phyloP scores from a whole-genome alignment of 2,113 vertebrate genomes.

The Eolophus roseicapilla region DNA sequence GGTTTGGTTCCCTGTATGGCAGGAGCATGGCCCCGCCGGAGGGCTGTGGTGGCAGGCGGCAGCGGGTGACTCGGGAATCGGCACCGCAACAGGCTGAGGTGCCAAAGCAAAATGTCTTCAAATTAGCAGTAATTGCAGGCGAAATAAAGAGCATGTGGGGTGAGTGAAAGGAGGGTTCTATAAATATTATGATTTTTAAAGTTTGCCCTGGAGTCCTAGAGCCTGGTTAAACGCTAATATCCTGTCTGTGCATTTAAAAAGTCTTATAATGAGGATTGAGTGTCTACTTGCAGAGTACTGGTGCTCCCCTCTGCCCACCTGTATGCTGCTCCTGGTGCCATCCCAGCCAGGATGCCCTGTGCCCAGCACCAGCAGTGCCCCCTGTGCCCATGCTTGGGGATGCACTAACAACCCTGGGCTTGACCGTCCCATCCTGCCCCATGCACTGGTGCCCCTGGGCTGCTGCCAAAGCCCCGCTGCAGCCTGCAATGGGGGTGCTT shows the following conservation, averaged over 20 bases:
- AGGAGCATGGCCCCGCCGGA: background rate
- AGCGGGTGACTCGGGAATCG: background rate
- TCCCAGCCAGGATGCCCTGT: background rate
- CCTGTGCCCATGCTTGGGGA: rapidly evolving
- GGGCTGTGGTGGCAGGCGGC: background rate
- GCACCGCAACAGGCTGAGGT: background rate
- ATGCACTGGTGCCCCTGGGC: background rate
- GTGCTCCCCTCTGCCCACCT: background rate
- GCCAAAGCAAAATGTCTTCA: slow-evolving; percentile 14
- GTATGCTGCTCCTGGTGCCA: background rate
- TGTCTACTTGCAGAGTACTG: background rate
- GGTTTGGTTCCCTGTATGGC: background rate
- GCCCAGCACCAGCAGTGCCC: background rate
- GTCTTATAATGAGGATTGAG: slow-evolving; percentile 33
- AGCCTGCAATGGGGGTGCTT: background rate
- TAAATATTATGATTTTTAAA: slow-evolving; percentile 69
- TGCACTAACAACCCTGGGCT: background rate
- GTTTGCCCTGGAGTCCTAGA: slow-evolving; percentile 63
- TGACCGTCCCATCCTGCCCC: background rate
- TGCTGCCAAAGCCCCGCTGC: background rate
- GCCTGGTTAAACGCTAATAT: slow-evolving; percentile 46
- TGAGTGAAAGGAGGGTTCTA: slow-evolving; percentile 38
- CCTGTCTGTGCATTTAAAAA: slow-evolving; percentile 61
- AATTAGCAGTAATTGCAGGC: slow-evolving; percentile 48
- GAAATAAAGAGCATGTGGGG: slow-evolving; percentile 38